phyloP scores from a whole-genome alignment of 2,888 invertebrate genomes.

The Ellobium chinense region DNA sequence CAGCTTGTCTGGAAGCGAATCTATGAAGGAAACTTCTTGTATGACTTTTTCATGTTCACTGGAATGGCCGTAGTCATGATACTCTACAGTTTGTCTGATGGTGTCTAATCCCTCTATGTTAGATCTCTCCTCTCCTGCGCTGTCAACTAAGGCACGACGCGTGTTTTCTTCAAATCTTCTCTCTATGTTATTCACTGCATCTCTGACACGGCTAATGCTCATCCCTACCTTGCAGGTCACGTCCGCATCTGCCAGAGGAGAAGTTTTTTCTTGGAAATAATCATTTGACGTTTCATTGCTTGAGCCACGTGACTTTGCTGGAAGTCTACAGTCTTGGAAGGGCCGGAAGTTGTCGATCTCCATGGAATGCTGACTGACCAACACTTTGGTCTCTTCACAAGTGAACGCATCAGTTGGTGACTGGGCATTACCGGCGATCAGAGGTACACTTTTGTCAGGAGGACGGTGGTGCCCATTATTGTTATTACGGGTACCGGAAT shows the following conservation, averaged over 20 bases:
- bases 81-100: too few species aligned
- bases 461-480: background rate
- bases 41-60: too few species aligned
- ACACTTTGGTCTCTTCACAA: too few species aligned
- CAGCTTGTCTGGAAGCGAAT: too few species aligned
- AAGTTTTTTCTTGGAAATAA: background rate
- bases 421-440: too few species aligned
- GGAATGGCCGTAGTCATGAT: too few species aligned
- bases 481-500: background rate
- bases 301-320: background rate
- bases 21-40: too few species aligned
- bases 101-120: too few species aligned
- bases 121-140: too few species aligned
- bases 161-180: too few species aligned
- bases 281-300: background rate
- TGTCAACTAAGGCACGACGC: too few species aligned
- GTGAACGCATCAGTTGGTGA: too few species aligned
- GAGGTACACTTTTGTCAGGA: background rate
- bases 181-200: conserved; percentile 9
- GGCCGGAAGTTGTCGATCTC: background rate
- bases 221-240: background rate
- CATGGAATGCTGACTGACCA: background rate
- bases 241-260: background rate
- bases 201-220: background rate
- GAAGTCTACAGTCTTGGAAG: background rate